Percentiles rank a stretch among this genome's conserved stretches.
Conservation (phyloP, 1,140 invertebrate species). For the Ostrea edulis region DNA sequence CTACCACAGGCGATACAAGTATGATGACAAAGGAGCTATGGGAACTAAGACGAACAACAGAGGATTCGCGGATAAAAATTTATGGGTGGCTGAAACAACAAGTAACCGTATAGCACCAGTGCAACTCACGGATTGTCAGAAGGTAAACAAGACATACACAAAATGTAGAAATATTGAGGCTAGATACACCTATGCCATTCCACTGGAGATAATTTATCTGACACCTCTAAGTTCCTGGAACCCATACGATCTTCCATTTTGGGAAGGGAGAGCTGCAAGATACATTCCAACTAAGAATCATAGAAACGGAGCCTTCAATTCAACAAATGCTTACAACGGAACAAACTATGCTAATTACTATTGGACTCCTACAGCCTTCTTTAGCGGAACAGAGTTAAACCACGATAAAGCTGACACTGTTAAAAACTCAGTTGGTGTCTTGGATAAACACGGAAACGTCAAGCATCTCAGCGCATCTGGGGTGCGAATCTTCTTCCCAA, state of each 20-base stretch:
- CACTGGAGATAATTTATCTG: constrained; percentile 66
- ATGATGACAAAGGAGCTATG: constrained; percentile 63
- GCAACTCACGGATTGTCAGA: constrained; percentile 45
- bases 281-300: neutral
- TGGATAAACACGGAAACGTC: constrained; percentile 59
- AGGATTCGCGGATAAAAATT: constrained; percentile 66
- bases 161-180: constrained; percentile 45
- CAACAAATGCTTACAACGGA: constrained; percentile 62
- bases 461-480: constrained; percentile 54
- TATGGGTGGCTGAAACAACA: constrained; percentile 67
- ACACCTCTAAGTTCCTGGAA: constrained; percentile 66
- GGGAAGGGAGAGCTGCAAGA: neutral
- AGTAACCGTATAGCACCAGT: constrained; percentile 56
- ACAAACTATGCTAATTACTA: constrained; percentile 60
- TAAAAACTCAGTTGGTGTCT: constrained; percentile 57
- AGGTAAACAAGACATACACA: constrained; percentile 4
- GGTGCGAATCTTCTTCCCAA: constrained; percentile 54
- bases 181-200: constrained; percentile 64
- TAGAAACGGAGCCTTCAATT: constrained; percentile 40
- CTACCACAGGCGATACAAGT: constrained; percentile 67
- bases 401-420: constrained; percentile 61
- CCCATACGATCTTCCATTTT: constrained; percentile 56
- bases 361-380: constrained; percentile 63
- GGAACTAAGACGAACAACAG: constrained; percentile 50
- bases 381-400: constrained; percentile 52